Percentiles rank a stretch among this genome's conserved stretches.
Conservation (phyloP, 2,797 vertebrate species). For the Moxostoma hubbsi region DNA sequence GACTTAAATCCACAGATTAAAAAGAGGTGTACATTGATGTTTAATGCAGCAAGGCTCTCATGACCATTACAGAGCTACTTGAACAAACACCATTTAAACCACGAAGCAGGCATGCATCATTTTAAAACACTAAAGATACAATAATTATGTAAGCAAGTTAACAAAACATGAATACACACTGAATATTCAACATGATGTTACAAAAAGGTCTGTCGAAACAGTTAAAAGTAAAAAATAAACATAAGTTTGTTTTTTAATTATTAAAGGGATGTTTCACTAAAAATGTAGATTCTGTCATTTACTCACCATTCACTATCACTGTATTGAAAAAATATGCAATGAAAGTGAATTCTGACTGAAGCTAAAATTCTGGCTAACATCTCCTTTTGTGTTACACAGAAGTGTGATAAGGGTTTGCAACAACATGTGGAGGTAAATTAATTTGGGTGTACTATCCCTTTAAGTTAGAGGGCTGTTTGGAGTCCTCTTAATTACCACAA, state of each 20-base stretch:
- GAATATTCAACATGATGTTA: conserved; percentile 71
- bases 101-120: conserved; percentile 75
- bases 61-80: conserved; percentile 59
- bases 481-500: background rate
- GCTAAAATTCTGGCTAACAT: no score
- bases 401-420: no score
- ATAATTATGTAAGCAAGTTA: conserved; percentile 74
- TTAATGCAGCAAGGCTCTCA: conserved; percentile 63
- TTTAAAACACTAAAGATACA: conserved; percentile 71
- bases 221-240: conserved; percentile 67
- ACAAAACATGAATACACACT: conserved; percentile 77
- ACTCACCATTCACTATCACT: no score
- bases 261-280: background rate
- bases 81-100: conserved; percentile 69
- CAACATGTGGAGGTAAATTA: no score
- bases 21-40: conserved; percentile 70
- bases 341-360: no score
- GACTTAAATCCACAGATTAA: conserved; percentile 68
- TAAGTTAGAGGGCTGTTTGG: background rate
- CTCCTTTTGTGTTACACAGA: no score
- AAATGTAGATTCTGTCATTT: no score
- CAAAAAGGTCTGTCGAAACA: conserved; percentile 67
- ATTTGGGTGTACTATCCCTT: no score
- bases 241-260: conserved; percentile 18
- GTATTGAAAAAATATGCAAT: no score